Base-by-base conservation (phyloP, 30 jellyfish, hydroid and myxozoan genomes). In the Haliclystus octoradiatus region DNA sequence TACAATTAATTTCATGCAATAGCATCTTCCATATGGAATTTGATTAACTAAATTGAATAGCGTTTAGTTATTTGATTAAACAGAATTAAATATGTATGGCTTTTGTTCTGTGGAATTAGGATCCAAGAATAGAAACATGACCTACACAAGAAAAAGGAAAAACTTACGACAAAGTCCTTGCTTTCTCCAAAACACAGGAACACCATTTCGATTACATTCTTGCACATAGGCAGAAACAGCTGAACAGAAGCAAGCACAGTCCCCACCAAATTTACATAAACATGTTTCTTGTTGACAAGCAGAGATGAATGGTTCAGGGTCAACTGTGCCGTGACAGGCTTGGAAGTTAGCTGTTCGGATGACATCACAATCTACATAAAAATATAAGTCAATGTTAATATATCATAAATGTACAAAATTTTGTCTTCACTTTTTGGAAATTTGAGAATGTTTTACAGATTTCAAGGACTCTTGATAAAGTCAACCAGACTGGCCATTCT, bases 91-190 rank as follows among this genome's bases (percentile, higher is more conserved):
- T 24, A 31, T 7, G 26, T 13, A 25, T 60, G 69, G 12, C 26
- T 60, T 60, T 60, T 26, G 22, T 60, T 60, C 26, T 15, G 26
- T 13, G 0, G 12, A 14, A n/a, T 14, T 61, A 26, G 14, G 19
- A 61, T 61, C 46, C 15, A 13, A n/a, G 49, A 25, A n/a, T n/a
- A n/a, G n/a, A n/a, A n/a, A n/a, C n/a, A n/a, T n/a, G n/a, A n/a
- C n/a, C n/a, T n/a, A n/a, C n/a, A n/a, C n/a, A n/a, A n/a, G n/a
- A n/a, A n/a, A n/a, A n/a, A n/a, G n/a, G n/a, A n/a, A 13, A 14
- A 2, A 88, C 98, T 81, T 76, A 89, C 98, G 77, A 69, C 98
- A 89, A 51, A 89, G 93, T 50, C 98, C 98, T 73, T 89, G 94
- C 50, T 88, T 75, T 81, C 98, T 71, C 98, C 98, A 89, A 71